These are phyloP conservation scores for Acanthurus lineatus DNA, from an alignment of 2,797 vertebrate genomes.

Conservation along the genomic window DNA sequence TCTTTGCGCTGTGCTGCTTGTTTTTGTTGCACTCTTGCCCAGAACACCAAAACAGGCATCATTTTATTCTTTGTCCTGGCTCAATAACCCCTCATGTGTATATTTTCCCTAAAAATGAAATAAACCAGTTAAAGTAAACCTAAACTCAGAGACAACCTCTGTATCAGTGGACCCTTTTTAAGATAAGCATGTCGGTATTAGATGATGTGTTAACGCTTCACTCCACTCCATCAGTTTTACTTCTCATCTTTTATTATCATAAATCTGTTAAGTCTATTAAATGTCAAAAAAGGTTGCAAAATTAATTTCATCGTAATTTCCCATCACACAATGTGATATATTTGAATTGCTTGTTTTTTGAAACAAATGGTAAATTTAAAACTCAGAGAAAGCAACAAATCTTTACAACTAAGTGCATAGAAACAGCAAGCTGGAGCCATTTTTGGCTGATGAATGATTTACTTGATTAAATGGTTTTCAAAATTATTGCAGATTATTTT, in stretches of 20 bases:
- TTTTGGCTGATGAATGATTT: not conserved
- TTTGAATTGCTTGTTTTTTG: not conserved
- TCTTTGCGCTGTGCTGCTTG: conserved; percentile 6
- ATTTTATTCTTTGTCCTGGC: not conserved
- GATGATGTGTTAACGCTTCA: not conserved
- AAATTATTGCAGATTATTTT: not conserved
- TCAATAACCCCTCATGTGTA: not conserved
- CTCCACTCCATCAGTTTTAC: not conserved
- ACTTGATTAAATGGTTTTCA: not conserved
- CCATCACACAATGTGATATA: not conserved
- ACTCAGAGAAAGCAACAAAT: not conserved
- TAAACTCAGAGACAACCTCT: not conserved
- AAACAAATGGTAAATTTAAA: not conserved
- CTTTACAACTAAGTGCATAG: not conserved
- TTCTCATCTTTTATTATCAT: not conserved
- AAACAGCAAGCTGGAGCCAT: not conserved
- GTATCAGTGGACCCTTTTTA: not conserved
- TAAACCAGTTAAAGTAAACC: not conserved
- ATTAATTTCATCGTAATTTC: not conserved
- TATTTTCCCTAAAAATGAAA: not conserved
- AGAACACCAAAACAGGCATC: not conserved
- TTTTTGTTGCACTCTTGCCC: conserved; percentile 18
- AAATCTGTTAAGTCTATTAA: not conserved
- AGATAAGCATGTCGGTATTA: conserved; percentile 1
- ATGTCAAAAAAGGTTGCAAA: not conserved